Base-by-base conservation (phyloP, 2,888 invertebrate genomes). In the Idaea straminata region DNA sequence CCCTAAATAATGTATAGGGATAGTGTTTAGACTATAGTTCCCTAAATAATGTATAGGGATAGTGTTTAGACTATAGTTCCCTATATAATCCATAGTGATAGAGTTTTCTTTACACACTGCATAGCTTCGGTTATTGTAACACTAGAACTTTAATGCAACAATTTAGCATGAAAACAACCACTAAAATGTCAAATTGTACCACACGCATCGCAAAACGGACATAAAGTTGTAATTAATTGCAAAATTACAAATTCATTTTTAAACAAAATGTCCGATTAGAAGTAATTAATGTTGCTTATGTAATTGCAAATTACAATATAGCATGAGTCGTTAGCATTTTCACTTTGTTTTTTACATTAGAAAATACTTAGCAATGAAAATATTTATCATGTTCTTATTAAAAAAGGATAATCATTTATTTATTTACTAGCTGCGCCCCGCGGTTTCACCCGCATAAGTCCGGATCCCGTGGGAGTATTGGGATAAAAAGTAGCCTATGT, bases 221-320 rank as follows among this genome's bases (percentile, higher is more conserved):
- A 34, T 60, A 34, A 59, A 57, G 61, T 61, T 59, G 25, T 16
- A 16, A 59, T 59, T 59, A 59, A 65, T 64, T 66, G 68, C 63
- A 71, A 72, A 74, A 69, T 66, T 58, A 62, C 62, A 34, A 57
- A 58, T 62, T 63, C 66, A 65, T 69, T 71, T 69, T 58, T 16
- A 65, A 64, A 66, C 59, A 67, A 68, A 66, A 65, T 68, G 66
- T 67, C 63, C 36, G 66, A 69, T 71, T 74, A 70, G 65, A 63
- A 60, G 65, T 73, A 72, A 77, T 79, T 71, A 72, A 72, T 76
- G 70, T 69, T 67, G 47, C 59, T 69, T 67, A 67, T 70, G 69
- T 67, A 69, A 69, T 66, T 69, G 75, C 74, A 77, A 81, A 80
- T 80, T 79, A 76, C 74, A 72, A 72, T 74, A 76, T 74, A 72